These are phyloP conservation scores for Ceyx margarethae DNA, from an alignment of 2,113 vertebrate genomes.

Conservation along the genomic window DNA sequence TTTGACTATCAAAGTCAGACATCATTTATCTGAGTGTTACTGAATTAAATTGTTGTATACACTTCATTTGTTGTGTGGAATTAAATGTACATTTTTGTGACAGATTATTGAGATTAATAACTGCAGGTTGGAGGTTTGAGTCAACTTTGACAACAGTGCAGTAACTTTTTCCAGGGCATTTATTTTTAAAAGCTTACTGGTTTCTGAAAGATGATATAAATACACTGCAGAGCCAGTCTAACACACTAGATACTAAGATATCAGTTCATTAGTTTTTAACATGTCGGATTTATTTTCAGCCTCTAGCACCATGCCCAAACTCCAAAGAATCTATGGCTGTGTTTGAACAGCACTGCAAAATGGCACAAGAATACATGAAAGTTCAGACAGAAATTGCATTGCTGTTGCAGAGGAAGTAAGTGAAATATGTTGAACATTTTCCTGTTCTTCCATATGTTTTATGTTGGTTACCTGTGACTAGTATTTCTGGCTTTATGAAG, in stretches of 20 bases:
- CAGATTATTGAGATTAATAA: constrained; percentile 45
- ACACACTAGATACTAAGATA: constrained; percentile 53
- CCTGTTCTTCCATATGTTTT: neutral
- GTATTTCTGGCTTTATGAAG: neutral
- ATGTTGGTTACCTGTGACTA: neutral
- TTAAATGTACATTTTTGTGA: constrained; percentile 27
- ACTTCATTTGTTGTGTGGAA: neutral
- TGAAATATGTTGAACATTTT: constrained; percentile 4
- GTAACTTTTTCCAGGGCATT: constrained; percentile 51
- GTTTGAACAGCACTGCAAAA: constrained; percentile 99
- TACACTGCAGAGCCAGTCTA: constrained; percentile 56
- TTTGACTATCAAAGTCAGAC: constrained; percentile 18
- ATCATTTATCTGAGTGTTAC: constrained; percentile 2
- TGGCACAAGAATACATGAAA: constrained; percentile 99
- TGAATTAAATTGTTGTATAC: neutral
- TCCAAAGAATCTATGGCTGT: constrained; percentile 99
- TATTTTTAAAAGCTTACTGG: constrained; percentile 72
- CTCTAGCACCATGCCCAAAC: constrained; percentile 96
- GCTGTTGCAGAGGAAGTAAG: constrained; percentile 97
- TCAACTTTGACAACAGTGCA: constrained; percentile 21
- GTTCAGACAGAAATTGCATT: constrained; percentile 98
- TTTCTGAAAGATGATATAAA: constrained; percentile 66
- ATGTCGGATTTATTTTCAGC: constrained; percentile 82
- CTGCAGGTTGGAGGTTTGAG: constrained; percentile 54
- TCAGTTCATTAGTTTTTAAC: constrained; percentile 67